Evolutionary conservation across 2,888 invertebrate genomes (phyloP).

Genomic region (Cinara cedri): DNA sequence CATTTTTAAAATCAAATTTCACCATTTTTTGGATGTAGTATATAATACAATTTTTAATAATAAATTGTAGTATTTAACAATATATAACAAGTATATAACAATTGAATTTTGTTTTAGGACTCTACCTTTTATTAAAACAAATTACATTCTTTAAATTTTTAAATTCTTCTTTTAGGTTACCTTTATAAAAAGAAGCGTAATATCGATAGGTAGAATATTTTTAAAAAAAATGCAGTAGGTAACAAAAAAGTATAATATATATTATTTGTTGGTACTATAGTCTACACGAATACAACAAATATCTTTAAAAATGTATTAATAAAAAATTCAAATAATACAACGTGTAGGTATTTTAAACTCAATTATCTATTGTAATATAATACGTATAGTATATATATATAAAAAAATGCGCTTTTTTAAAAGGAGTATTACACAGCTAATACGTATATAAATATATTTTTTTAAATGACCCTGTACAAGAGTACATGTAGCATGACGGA

Average conservation of each 20-base stretch:
- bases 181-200: background rate
- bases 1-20: too few species aligned
- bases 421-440: background rate
- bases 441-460: background rate
- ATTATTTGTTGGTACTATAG: background rate
- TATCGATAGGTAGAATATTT: background rate
- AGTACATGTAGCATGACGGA: slow-evolving; percentile 32
- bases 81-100: too few species aligned
- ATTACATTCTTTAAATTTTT: background rate
- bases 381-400: background rate
- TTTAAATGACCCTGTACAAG: slow-evolving; percentile 30
- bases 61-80: too few species aligned
- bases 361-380: background rate
- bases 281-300: background rate
- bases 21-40: too few species aligned
- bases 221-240: background rate
- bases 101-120: background rate
- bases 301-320: background rate
- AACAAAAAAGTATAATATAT: background rate
- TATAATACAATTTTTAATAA: too few species aligned
- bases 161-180: background rate
- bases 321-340: background rate
- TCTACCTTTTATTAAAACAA: too few species aligned
- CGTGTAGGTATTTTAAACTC: background rate
- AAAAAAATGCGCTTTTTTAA: slow-evolving; percentile 1